Conservation (phyloP, 92 coral and sea anemone species). For the Meandrina meandrites region DNA sequence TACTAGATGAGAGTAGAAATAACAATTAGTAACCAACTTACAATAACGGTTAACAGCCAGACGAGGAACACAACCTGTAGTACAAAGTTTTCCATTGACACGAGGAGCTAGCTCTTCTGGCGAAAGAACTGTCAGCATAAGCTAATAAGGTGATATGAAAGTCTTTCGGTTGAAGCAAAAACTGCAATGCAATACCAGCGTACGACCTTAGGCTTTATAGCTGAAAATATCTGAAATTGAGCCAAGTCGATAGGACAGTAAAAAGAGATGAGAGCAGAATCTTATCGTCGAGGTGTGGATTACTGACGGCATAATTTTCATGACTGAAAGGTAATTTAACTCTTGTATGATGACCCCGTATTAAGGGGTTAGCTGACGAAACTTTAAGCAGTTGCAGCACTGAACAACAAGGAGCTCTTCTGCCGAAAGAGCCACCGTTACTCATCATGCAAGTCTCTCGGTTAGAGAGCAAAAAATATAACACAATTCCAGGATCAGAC, state of each 20-base stretch:
- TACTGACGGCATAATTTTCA: not conserved
- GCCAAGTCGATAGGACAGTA: not conserved
- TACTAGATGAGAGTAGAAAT: not conserved
- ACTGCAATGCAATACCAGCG: no score
- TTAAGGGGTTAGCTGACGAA: no score
- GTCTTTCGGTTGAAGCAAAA: not conserved
- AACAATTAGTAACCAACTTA: not conserved
- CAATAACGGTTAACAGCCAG: not conserved
- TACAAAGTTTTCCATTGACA: not conserved
- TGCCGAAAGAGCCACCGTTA: no score
- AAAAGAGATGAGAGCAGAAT: not conserved
- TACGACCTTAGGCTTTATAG: not conserved
- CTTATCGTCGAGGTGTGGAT: not conserved
- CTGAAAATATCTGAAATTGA: not conserved
- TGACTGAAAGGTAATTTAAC: not conserved
- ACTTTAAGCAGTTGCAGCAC: no score
- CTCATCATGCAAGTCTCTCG: no score
- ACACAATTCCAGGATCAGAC: no score
- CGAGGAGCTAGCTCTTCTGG: not conserved
- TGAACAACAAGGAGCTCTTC: no score
- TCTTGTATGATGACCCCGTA: no score
- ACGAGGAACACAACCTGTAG: not conserved
- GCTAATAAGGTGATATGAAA: no score
- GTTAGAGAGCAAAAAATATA: no score
- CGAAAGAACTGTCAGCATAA: not conserved